Evolutionary conservation across 1,140 invertebrate genomes (phyloP).

Genomic region (Zaprionus camerounensis): DNA sequence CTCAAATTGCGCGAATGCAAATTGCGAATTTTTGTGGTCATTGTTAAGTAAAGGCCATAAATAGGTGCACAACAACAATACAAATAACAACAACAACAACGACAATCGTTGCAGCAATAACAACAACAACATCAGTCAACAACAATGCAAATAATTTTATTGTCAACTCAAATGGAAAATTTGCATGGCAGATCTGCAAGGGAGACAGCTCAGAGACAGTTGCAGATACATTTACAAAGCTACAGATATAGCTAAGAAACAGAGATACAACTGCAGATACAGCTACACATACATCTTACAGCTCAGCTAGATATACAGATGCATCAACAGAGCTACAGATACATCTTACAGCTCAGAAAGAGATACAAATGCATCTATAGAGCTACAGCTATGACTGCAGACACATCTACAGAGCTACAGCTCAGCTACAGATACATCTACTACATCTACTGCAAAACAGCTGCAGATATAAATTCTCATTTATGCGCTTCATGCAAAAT

Average conservation of each 20-base stretch:
- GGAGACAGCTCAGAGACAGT: conserved; percentile 9
- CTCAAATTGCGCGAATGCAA: conserved; percentile 78
- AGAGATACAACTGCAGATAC: neutral
- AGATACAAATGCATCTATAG: conserved; percentile 27
- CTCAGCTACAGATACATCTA: conserved; percentile 7
- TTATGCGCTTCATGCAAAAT: neutral
- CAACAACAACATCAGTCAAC: conserved; percentile 42
- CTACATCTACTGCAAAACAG: neutral
- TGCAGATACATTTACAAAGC: conserved; percentile 20
- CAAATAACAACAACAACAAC: conserved; percentile 43
- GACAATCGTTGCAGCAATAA: conserved; percentile 19
- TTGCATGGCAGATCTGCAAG: conserved; percentile 40
- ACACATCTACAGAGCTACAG: neutral
- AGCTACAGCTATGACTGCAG: conserved; percentile 15
- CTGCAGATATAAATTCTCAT: neutral
- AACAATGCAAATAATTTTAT: conserved; percentile 73
- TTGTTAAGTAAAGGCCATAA: conserved; percentile 78
- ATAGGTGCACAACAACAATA: conserved; percentile 54
- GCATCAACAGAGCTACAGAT: too few species aligned
- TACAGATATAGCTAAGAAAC: conserved; percentile 1
- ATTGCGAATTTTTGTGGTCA: conserved; percentile 80
- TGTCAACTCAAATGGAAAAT: conserved; percentile 61
- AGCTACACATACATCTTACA: neutral
- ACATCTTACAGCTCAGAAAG: neutral
- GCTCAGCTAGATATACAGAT: neutral